A percentile compares a stretch with the other conserved stretches of the same genome.
phyloP scores from a whole-genome alignment of 2,888 invertebrate genomes.

The Tetranychus piercei region DNA sequence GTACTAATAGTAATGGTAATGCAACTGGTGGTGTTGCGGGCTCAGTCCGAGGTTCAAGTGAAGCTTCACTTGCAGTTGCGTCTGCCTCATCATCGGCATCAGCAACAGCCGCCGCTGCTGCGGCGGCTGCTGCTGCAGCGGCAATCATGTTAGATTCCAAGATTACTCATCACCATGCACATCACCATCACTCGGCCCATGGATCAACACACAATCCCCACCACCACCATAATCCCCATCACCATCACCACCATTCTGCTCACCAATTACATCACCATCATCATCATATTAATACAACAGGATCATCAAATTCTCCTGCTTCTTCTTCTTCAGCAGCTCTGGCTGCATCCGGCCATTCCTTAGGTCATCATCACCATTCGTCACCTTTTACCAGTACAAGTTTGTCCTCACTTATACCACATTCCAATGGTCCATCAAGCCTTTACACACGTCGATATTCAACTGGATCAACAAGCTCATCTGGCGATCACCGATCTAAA shows the following conservation, averaged over 20 bases:
- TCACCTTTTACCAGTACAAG: slow-evolving; percentile 1
- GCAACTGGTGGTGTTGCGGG: neutral
- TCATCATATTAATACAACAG: neutral
- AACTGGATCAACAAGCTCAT: slow-evolving; percentile 62
- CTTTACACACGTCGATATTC: neutral
- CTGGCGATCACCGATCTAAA: slow-evolving; percentile 48
- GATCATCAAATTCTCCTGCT: neutral
- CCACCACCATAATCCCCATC: neutral
- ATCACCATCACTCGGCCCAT: neutral
- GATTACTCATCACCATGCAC: neutral
- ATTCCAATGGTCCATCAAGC: neutral
- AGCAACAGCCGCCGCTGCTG: slow-evolving; percentile 2
- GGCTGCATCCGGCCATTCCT: neutral
- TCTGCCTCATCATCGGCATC: neutral
- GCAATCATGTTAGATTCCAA: neutral
- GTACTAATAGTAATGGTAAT: neutral
- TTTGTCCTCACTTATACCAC: neutral
- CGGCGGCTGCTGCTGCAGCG: neutral
- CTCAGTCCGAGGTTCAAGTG: neutral
- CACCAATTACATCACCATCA: neutral
- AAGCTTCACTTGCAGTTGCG: neutral
- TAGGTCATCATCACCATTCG: neutral
- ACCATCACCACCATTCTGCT: neutral
- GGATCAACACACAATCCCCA: too few relatives aligned
- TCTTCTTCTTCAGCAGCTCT: neutral